A percentile compares a stretch with the other conserved stretches of the same genome.
Evolutionary conservation across 2,888 invertebrate species (phyloP).

Genomic region (Drepana falcataria): DNA sequence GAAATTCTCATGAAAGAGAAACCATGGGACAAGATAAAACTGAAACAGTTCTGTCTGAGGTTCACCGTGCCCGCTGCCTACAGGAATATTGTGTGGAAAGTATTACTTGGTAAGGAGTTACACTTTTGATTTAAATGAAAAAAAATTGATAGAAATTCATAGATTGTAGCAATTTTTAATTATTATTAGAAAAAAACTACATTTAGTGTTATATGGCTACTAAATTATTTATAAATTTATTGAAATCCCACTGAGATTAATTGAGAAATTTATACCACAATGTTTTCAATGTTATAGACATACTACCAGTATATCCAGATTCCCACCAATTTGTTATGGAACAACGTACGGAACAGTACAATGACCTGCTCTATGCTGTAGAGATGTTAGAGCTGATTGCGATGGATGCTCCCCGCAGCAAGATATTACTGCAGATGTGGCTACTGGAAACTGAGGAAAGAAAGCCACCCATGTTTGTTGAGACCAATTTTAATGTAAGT

Average conservation of each 20-base stretch:
- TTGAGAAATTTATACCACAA: background rate
- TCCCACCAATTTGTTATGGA: conserved; percentile 86
- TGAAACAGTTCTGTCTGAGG: conserved; percentile 90
- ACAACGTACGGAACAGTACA: conserved; percentile 86
- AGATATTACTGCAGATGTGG: conserved; percentile 89
- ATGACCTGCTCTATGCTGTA: conserved; percentile 85
- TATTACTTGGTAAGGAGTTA: conserved; percentile 82
- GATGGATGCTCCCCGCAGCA: conserved; percentile 80
- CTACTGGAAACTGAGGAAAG: conserved; percentile 84
- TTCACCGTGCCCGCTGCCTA: conserved; percentile 91
- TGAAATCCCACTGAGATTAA: too few relatives aligned
- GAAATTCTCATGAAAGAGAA: conserved; percentile 93
- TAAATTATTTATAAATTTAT: too few relatives aligned
- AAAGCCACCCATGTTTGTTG: conserved; percentile 51
- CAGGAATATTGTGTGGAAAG: conserved; percentile 90
- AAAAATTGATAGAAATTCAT: too few relatives aligned
- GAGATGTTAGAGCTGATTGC: conserved; percentile 83
- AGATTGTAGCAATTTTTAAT: too few relatives aligned
- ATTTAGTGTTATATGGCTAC: too few relatives aligned
- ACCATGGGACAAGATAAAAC: conserved; percentile 86
- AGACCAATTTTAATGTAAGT: conserved; percentile 55
- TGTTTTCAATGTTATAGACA: conserved; percentile 69
- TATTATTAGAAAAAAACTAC: too few relatives aligned
- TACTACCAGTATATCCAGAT: conserved; percentile 87
- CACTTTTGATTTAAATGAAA: background rate